Evolutionary conservation across 1,140 invertebrate species (phyloP).

Genomic region (Catajapyx aquilonaris): DNA sequence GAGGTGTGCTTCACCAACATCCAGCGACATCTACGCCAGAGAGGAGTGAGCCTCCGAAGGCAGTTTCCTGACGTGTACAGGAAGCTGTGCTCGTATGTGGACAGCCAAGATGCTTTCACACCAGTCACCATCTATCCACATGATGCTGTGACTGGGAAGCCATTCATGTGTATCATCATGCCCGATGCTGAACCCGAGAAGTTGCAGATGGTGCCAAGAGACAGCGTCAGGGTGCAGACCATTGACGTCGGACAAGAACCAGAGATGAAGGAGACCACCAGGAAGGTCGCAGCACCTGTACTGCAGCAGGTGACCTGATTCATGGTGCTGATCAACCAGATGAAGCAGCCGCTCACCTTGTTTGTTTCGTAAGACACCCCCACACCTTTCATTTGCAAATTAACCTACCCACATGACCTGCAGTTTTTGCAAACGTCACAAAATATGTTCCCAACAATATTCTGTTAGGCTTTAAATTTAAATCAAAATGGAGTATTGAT

Average conservation of each 20-base stretch:
- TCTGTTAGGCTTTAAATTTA: too few species aligned
- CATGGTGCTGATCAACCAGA: too few species aligned
- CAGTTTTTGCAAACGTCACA: too few species aligned
- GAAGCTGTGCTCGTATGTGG: slow-evolving; percentile 57
- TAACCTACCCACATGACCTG: too few species aligned
- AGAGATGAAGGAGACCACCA: too few species aligned
- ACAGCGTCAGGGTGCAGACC: slow-evolving; percentile 36
- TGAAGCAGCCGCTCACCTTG: too few species aligned
- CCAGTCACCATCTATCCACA: slow-evolving; percentile 71
- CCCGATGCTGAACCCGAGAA: slow-evolving; percentile 51
- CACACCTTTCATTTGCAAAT: too few species aligned
- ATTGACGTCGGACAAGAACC: slow-evolving; percentile 34
- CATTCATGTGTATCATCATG: slow-evolving; percentile 84
- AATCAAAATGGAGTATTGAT: too few species aligned
- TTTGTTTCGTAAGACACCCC: too few species aligned
- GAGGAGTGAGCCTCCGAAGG: slow-evolving; percentile 54
- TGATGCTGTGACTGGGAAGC: slow-evolving; percentile 52
- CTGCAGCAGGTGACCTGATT: too few species aligned
- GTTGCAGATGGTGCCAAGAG: slow-evolving; percentile 34
- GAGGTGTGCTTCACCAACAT: slow-evolving; percentile 64
- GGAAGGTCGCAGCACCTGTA: too few species aligned
- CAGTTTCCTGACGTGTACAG: slow-evolving; percentile 70
- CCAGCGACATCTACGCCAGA: slow-evolving; percentile 44
- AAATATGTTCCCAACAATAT: too few species aligned
- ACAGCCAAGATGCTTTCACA: slow-evolving; percentile 56